Evolutionary conservation across 1,140 invertebrate genomes (phyloP).

Genomic region (Ruditapes philippinarum): DNA sequence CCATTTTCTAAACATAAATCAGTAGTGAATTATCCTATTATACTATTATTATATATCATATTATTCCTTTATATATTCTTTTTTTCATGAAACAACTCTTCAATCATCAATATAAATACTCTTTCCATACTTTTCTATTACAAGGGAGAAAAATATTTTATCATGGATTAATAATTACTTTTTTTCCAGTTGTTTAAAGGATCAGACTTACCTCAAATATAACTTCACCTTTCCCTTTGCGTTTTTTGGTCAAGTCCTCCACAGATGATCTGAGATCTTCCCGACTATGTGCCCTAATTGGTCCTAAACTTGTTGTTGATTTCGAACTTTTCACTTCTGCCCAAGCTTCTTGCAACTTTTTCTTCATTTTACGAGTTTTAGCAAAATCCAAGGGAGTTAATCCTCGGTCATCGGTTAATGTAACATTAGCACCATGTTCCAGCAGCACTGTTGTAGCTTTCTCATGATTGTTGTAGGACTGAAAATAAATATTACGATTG

Average conservation of each 20-base stretch:
- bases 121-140: too few species aligned
- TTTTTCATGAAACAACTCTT: too few species aligned
- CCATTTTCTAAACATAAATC: too few species aligned
- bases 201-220: conserved; percentile 82
- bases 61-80: too few species aligned
- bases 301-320: conserved; percentile 72
- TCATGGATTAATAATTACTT: too few species aligned
- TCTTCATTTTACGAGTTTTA: conserved; percentile 82
- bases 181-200: too few species aligned
- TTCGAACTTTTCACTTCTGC: conserved; percentile 75
- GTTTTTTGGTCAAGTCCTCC: conserved; percentile 68
- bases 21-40: too few species aligned
- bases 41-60: too few species aligned
- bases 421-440: conserved; percentile 83
- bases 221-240: conserved; percentile 81
- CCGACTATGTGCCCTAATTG: conserved; percentile 73
- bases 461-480: conserved; percentile 85
- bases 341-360: conserved; percentile 83
- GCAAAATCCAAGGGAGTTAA: conserved; percentile 84
- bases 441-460: conserved; percentile 79
- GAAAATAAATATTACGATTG: conserved; percentile 21
- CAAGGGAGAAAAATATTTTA: too few species aligned
- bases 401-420: conserved; percentile 82
- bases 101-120: too few species aligned
- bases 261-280: conserved; percentile 73